Evolutionary conservation across 2,113 vertebrate genomes (phyloP).

Genomic region (Ammodramus savannarum): DNA sequence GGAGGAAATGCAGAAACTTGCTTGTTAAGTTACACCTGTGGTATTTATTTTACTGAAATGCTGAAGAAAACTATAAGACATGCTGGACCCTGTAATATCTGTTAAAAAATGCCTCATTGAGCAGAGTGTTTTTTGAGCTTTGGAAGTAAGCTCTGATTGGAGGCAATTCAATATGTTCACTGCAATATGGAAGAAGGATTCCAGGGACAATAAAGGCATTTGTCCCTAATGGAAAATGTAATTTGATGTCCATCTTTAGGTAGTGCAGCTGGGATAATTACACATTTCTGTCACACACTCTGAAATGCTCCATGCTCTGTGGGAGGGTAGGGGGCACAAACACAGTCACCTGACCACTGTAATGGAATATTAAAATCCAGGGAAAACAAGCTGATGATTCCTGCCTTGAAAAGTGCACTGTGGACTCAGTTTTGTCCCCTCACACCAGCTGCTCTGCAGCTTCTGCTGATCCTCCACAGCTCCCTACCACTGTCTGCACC

Average conservation of each 20-base stretch:
- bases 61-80: background rate
- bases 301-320: background rate
- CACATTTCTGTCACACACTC: background rate
- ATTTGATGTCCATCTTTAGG: background rate
- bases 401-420: background rate
- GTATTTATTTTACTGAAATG: background rate
- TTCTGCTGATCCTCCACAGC: background rate
- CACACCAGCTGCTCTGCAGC: background rate
- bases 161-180: background rate
- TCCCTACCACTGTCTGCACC: background rate
- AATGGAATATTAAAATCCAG: background rate
- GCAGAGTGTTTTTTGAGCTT: background rate
- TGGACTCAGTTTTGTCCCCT: background rate
- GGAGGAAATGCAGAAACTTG: background rate
- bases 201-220: background rate
- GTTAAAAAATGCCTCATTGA: background rate
- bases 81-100: background rate
- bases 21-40: background rate
- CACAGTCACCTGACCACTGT: background rate
- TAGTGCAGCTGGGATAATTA: background rate
- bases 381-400: rapidly evolving
- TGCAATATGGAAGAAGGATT: background rate
- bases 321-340: background rate
- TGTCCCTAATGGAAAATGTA: background rate
- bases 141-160: background rate